A percentile compares a stretch with the other conserved stretches of the same genome.
Conservation (phyloP, 2,888 invertebrate species). For the Eristalis pertinax region DNA sequence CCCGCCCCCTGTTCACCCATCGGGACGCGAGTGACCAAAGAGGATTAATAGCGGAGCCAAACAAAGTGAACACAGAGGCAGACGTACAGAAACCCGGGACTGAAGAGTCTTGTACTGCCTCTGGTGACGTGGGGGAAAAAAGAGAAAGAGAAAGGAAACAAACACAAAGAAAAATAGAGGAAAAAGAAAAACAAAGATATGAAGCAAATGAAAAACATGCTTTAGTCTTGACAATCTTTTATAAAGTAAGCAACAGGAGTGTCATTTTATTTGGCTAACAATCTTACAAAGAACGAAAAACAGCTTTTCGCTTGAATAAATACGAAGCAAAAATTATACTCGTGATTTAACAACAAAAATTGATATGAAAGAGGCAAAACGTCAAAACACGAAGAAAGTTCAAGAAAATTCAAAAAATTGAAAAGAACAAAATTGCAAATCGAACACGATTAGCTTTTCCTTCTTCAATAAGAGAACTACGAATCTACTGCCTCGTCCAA, state of each 20-base stretch:
- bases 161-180: not conserved
- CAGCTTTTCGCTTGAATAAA: conserved; percentile 17
- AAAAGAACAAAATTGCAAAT: not conserved
- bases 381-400: not conserved
- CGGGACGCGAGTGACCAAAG: conserved; percentile 43
- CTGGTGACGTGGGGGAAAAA: too few species aligned
- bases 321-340: conserved; percentile 38
- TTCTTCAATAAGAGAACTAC: not conserved
- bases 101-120: not conserved
- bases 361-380: not conserved
- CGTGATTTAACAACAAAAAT: not conserved
- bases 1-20: too few species aligned
- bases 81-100: not conserved
- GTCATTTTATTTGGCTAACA: conserved; percentile 36
- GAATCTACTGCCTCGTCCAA: conserved; percentile 32
- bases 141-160: not conserved
- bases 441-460: conserved; percentile 13
- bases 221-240: conserved; percentile 11
- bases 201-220: conserved; percentile 50
- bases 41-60: conserved; percentile 20
- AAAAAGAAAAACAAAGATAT: conserved; percentile 2
- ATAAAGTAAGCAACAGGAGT: conserved; percentile 52
- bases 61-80: not conserved
- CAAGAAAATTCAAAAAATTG: not conserved
- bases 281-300: conserved; percentile 24